Base-by-base conservation (phyloP, 1,140 invertebrate genomes). In the Asbolus verrucosus region DNA sequence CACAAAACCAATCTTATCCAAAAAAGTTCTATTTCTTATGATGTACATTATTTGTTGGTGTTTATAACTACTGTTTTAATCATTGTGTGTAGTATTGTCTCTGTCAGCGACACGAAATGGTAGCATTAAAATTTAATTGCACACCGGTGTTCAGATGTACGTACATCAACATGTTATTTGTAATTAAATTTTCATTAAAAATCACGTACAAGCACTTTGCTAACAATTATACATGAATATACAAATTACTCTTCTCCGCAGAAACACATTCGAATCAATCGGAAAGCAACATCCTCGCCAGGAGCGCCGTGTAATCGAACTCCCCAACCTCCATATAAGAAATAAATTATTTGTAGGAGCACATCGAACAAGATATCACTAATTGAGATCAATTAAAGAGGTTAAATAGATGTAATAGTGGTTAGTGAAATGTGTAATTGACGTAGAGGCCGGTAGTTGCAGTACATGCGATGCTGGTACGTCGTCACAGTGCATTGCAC, bases 371-470 rank as follows among this genome's bases (percentile, higher is more conserved):
- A 70, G 67, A 62, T 50, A 71, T 68, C 69, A 61, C 65, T 70
- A 76, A 76, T 76, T 76, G 74, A 73, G 74, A 70, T 76, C 74
- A 76, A 76, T 74, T 76, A 72, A 74, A 68, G 67, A 74, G 74
- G 74, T 76, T 76, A 76, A 76, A 61, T 76, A 75, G 68, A 70
- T 73, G 71, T 72, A 75, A 75, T 75, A 65, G 68, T 67, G 66
- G 61, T 65, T 70, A 63, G 69, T 70, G 71, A 70, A 74, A 71
- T 54, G 72, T 69, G 62, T 68, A 76, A 76, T 74, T 74, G 70
- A 68, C 69, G 67, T 68, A 63, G 60, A 36, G 21, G 73, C 65
- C 68, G 43, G 30, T 62, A 61, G 13, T 69, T 36, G 69, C 46
- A 33, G 38, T 24, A 50, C 18, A 66, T 66, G 43, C 60, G 63